Evolutionary conservation across 2,888 invertebrate genomes (phyloP), one percentile per base, ranked within the genome.

Genomic region (Rotaria macrura): DNA sequence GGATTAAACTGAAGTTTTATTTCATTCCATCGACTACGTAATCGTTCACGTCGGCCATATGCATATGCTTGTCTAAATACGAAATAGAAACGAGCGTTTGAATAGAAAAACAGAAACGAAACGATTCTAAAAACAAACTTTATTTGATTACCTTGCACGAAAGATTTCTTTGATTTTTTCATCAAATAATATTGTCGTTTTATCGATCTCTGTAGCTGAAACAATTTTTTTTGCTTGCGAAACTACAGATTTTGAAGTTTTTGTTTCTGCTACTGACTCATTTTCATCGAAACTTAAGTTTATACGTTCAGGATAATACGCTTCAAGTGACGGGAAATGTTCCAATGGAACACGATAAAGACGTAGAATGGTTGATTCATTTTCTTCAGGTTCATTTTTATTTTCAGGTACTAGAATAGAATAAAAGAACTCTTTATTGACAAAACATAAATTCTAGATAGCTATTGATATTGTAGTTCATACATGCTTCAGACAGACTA

Each of bases 281-380:
- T n/a, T 38, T n/a, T 79, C 79, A n/a, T 79, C 43, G 5, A 43
- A 10, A 79, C 20, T 43, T 14, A 43, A 34, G 38, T 20, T 38
- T 43, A 38, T 40, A 65, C 65, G 65, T 40, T 43, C 43, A n/a
- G 79, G 79, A 79, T 79, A 79, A 79, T 43, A 79, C 12, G 2
- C n/a, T 79, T 79, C 79, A 25, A 79, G 25, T n/a, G 79, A 79
- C 25, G 79, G 79, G 43, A 79, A 79, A 43, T 79, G 79, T 79
- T 79, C 79, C 17, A 79, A 79, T 43, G 79, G 79, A 25, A 79
- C 79, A 79, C 79, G 79, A 79, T 43, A 79, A 43, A 79, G 79
- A 79, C 43, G 43, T 43, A 79, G 43, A n/a, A 43, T 14, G 43
- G 79, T 6, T 7, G 43, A 12, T n/a, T 25, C n/a, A 79, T 40